phyloP scores from a whole-genome alignment of 1,140 invertebrate species.

The Heliothis subflexa region DNA sequence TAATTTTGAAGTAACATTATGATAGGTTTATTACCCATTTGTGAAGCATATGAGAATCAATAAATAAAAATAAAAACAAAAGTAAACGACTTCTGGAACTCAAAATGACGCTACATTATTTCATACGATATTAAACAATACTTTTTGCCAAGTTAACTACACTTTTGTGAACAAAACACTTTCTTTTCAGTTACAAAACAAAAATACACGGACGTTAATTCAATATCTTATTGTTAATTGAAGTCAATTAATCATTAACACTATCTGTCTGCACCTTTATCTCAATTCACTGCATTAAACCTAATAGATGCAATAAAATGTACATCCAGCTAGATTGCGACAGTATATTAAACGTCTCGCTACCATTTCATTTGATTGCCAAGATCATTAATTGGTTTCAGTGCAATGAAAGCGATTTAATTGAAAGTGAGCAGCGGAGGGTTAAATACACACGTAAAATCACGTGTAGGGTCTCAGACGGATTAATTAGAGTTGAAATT shows the following conservation, averaged over 20 bases:
- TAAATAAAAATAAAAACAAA: conserved; percentile 5
- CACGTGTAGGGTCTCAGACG: not conserved
- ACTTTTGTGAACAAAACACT: no score
- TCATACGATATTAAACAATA: not conserved
- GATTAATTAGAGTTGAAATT: conserved; percentile 16
- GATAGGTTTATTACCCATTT: not conserved
- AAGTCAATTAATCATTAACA: conserved; percentile 1
- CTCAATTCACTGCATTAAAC: conserved; percentile 5
- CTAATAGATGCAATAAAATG: conserved; percentile 37
- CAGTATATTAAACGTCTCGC: conserved; percentile 7
- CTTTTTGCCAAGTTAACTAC: no score
- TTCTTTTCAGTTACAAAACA: no score
- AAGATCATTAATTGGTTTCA: conserved; percentile 39
- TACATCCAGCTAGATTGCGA: not conserved
- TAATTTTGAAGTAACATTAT: not conserved
- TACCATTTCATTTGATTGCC: conserved; percentile 3
- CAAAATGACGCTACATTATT: not conserved
- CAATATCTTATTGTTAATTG: not conserved
- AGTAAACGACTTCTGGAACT: not conserved
- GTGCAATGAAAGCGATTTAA: conserved; percentile 24
- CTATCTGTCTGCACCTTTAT: conserved; percentile 2
- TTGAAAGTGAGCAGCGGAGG: conserved; percentile 14
- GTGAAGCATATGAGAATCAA: not conserved
- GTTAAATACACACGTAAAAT: conserved; percentile 21
- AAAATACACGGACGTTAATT: no score